These are phyloP conservation scores for Thera obeliscata DNA, from an alignment of 2,888 invertebrate genomes.

Conservation along the genomic window DNA sequence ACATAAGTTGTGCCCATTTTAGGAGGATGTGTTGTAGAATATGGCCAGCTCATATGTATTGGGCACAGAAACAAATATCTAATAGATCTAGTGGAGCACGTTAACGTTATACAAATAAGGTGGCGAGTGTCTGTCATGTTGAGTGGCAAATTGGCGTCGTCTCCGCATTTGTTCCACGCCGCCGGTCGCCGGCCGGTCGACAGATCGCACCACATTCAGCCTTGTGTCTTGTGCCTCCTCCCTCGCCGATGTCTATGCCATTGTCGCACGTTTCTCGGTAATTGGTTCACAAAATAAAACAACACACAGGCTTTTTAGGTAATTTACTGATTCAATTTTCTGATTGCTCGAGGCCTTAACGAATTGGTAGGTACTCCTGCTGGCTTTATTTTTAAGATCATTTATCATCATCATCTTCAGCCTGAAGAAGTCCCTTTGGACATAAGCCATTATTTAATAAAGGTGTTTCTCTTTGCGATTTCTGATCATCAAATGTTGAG, in stretches of 20 bases:
- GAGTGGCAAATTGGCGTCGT: conserved; percentile 76
- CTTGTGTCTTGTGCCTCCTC: conserved; percentile 50
- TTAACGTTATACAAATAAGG: conserved; percentile 73
- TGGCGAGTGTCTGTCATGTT: conserved; percentile 67
- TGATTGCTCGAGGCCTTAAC: conserved; percentile 27
- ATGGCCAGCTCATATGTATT: conserved; percentile 47
- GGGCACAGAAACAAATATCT: conserved; percentile 56
- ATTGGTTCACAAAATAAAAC: conserved; percentile 49
- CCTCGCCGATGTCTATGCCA: conserved; percentile 67
- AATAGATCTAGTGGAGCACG: conserved; percentile 60
- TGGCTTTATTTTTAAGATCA: no score
- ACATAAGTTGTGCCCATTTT: conserved; percentile 27
- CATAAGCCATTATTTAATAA: conserved; percentile 4
- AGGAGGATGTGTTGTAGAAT: conserved; percentile 21
- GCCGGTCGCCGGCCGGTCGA: conserved; percentile 49
- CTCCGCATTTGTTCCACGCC: conserved; percentile 71
- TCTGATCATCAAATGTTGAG: conserved; percentile 28
- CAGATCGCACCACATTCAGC: conserved; percentile 63
- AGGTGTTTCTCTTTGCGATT: conserved; percentile 29
- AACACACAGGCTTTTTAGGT: conserved; percentile 15
- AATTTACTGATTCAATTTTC: conserved; percentile 32
- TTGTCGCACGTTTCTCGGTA: conserved; percentile 57
- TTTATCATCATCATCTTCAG: no score
- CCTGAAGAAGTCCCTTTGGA: no score
- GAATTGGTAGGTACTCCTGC: no score